Percentiles rank a stretch among this genome's conserved stretches.
These are phyloP conservation scores for Leptinotarsa tumamoca DNA, from an alignment of 2,888 invertebrate species.

Conservation along the genomic window DNA sequence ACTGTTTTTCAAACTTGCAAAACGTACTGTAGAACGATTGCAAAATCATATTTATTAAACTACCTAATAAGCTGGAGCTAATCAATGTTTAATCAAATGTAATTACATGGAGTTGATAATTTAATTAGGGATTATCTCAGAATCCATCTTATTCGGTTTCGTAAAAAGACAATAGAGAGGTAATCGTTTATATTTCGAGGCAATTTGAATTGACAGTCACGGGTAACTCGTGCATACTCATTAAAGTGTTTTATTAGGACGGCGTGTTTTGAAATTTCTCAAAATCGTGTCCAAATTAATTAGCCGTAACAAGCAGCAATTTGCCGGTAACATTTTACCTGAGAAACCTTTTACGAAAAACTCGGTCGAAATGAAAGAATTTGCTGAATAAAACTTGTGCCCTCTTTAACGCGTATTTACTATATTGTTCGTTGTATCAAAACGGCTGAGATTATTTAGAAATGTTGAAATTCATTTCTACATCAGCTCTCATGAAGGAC, in stretches of 20 bases:
- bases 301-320: slow-evolving; percentile 38
- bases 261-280: slow-evolving; percentile 45
- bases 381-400: background rate
- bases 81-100: slow-evolving; percentile 14
- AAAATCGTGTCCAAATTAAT: slow-evolving; percentile 50
- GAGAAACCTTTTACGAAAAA: slow-evolving; percentile 34
- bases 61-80: slow-evolving; percentile 2
- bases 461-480: too few relatives aligned
- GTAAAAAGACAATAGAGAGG: slow-evolving; percentile 42
- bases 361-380: slow-evolving; percentile 10
- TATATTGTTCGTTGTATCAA: background rate
- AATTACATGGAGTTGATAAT: slow-evolving; percentile 21
- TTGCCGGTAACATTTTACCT: slow-evolving; percentile 20
- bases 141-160: slow-evolving; percentile 34
- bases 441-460: background rate
- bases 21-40: slow-evolving; percentile 31
- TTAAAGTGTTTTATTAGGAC: slow-evolving; percentile 47
- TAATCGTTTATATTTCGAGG: slow-evolving; percentile 28
- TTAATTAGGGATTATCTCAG: slow-evolving; percentile 35
- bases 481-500: too few relatives aligned
- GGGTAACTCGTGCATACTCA: slow-evolving; percentile 46
- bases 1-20: too few relatives aligned
- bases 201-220: slow-evolving; percentile 47
- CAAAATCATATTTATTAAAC: slow-evolving; percentile 29
- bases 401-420: background rate